Base-by-base conservation (phyloP, 2,888 invertebrate genomes). In the Aspidapion aeneum region DNA sequence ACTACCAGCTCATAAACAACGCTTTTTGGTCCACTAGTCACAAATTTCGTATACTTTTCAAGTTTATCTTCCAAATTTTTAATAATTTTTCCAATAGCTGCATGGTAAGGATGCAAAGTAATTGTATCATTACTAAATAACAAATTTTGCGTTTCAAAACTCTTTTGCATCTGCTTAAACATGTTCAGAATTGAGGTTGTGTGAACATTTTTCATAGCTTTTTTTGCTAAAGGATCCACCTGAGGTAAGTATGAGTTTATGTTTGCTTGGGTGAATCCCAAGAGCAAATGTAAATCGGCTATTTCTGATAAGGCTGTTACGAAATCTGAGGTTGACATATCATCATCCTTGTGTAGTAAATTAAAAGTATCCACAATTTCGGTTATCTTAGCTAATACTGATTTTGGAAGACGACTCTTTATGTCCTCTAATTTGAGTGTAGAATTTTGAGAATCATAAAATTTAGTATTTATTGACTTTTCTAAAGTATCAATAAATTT, bases 221-320 rank as follows among this genome's bases (percentile, higher is more conserved):
- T 86, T 78, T 94, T 94, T 63, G 90, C 87, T 0, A 93, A 87
- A 0, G 95, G 94, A 82, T 97, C 97, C 2, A 96, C 89, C 0
- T 86, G 78, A 18, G 89, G 89, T 12, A 90, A 81, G 75, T 86
- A 84, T 0, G 86, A 82, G 73, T 87, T 83, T 2, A 90, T 75
- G 68, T 82, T 80, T 0, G 85, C 74, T 70, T 87, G 84, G 0
- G 87, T 68, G 18, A 85, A 77, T 68, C 87, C 87, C 1, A 86
- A 78, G 18, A 82, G 70, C 56, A 77, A 74, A 67, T 78, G 77
- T 19, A 75, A 61, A 65, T 76, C 74, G 2, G 75, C 72, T 51
- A 78, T 73, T 1, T 12, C 12, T 3, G 12, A 7, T 12, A 35
- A 35, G 12, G 61, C 21, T 52, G 70, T 66, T 17, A 73, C 51